phyloP scores from a whole-genome alignment of 2,113 vertebrate species.

The Crotalus viridis region DNA sequence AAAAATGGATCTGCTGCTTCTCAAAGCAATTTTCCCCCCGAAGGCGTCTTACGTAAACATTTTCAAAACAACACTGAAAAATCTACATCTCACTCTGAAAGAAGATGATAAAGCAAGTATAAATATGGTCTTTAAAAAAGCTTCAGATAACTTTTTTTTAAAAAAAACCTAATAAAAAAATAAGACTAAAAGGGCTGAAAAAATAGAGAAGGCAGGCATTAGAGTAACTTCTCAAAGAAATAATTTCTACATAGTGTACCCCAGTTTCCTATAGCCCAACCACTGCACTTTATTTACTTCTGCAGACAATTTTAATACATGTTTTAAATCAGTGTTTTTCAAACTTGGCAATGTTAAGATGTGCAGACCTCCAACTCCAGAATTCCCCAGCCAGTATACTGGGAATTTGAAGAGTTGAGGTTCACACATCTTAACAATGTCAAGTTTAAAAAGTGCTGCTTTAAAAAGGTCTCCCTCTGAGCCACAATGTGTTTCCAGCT shows the following conservation, averaged over 20 bases:
- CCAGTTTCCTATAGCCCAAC: neutral
- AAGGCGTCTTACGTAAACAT: neutral
- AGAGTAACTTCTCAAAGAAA: neutral
- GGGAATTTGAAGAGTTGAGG: neutral
- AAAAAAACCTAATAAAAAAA: neutral
- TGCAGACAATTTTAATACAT: neutral
- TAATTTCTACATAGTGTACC: neutral
- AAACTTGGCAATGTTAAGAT: neutral
- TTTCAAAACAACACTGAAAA: neutral
- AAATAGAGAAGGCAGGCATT: neutral
- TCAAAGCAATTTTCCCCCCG: fast-evolving
- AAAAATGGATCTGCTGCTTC: neutral
- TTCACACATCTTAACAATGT: neutral
- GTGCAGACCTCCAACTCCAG: neutral
- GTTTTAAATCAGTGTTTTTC: neutral
- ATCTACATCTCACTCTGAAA: neutral
- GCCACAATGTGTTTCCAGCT: neutral
- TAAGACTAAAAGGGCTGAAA: neutral
- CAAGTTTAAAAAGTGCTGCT: neutral
- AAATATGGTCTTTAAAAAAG: neutral
- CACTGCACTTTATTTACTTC: neutral
- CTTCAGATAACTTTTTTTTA: neutral
- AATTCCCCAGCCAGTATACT: neutral
- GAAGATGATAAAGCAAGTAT: neutral
- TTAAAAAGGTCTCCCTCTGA: neutral